phyloP scores from a whole-genome alignment of 2,113 vertebrate genomes.

The Deroptyus accipitrinus region DNA sequence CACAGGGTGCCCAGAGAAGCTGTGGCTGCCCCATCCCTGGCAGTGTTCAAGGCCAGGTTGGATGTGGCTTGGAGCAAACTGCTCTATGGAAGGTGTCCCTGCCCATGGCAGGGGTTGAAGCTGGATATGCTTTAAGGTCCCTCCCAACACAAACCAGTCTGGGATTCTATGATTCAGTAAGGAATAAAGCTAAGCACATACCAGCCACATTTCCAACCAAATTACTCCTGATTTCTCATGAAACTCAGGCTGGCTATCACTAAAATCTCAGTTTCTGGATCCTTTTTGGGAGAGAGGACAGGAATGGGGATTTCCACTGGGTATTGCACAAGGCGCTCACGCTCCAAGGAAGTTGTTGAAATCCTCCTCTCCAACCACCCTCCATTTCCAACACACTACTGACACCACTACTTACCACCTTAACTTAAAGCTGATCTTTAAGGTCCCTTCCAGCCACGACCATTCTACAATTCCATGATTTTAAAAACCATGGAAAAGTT shows the following conservation, averaged over 20 bases:
- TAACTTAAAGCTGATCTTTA: neutral
- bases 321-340: neutral
- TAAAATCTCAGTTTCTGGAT: neutral
- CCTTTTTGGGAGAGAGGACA: neutral
- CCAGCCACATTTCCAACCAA: neutral
- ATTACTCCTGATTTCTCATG: neutral
- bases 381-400: neutral
- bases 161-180: neutral
- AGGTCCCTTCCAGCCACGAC: neutral
- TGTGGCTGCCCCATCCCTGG: neutral
- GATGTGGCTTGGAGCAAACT: too few species aligned
- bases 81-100: neutral
- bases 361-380: neutral
- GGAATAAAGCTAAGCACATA: neutral
- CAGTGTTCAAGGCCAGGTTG: neutral
- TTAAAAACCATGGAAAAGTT: accelerated
- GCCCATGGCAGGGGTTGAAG: neutral
- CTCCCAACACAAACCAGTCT: neutral
- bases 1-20: neutral
- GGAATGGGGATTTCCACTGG: slow-evolving; percentile 6
- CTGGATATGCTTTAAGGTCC: neutral
- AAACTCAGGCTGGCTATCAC: neutral
- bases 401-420: neutral
- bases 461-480: neutral
- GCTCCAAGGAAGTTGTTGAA: neutral